These are phyloP conservation scores for Trochalopteron elliotii DNA, from an alignment of 2,113 vertebrate genomes.

Conservation along the genomic window DNA sequence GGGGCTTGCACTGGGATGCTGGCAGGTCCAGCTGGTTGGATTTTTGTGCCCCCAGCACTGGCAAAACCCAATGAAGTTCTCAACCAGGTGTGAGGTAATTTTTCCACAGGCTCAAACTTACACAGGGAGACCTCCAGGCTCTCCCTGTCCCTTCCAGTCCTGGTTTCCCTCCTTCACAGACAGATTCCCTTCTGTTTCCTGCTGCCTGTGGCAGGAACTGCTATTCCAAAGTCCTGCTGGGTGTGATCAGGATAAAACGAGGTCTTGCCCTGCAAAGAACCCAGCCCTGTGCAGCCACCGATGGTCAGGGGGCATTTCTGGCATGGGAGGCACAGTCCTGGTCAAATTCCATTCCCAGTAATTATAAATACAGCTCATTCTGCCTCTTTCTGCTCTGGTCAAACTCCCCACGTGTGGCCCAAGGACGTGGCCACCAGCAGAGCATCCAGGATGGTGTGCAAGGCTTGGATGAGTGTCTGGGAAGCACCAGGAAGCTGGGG, in stretches of 20 bases:
- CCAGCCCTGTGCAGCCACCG: background rate
- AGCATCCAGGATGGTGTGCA: rapidly evolving
- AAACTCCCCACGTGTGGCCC: rapidly evolving
- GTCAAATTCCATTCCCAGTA: slow-evolving; percentile 23
- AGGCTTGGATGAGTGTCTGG: rapidly evolving
- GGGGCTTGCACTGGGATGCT: background rate
- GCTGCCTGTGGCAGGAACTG: background rate
- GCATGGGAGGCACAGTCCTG: background rate
- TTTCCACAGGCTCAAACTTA: background rate
- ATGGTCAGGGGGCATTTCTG: background rate
- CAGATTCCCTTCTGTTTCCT: rapidly evolving
- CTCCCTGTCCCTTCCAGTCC: background rate
- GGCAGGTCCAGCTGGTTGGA: background rate
- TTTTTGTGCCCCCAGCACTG: background rate
- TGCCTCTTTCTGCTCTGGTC: background rate
- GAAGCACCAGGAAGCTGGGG: rapidly evolving
- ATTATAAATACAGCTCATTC: background rate
- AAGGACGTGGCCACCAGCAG: background rate
- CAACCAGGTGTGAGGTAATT: rapidly evolving
- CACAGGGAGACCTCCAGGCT: background rate
- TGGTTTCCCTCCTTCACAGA: no score
- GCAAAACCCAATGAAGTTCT: background rate
- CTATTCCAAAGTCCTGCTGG: slow-evolving; percentile 24
- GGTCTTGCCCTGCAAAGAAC: background rate
- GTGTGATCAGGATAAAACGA: background rate